Base-by-base conservation (phyloP, 1,140 invertebrate genomes). In the Dendroctonus valens region DNA sequence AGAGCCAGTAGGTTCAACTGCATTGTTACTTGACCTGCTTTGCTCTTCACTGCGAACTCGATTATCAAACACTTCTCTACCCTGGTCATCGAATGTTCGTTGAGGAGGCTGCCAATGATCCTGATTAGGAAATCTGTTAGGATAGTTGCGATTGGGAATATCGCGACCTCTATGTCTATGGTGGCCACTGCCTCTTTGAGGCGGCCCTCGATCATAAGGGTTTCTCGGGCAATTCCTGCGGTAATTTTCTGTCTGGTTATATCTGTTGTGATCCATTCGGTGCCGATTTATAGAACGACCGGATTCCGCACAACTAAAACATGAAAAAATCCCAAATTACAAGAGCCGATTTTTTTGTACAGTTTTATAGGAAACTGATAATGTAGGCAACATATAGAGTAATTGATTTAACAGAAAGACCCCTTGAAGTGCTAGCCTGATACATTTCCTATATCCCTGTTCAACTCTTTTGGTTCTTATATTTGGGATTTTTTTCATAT, bases 51-150 rank as follows among this genome's bases (percentile, higher is more conserved):
- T 44, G 3, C 26, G 11, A 46, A 7, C 11, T n/a, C 14, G 42
- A n/a, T 4, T n/a, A n/a, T 46, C 6, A 14, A 8, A 26, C n/a
- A 66, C 41, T 60, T 66, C 64, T 9, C 58, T 59, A 15, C 64
- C 64, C 5, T 49, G 59, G 9, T 41, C 37, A 38, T 66, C 64
- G 59, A 66, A 66, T 12, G 57, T 66, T 60, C 55, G 40, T 66
- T 66, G 48, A 49, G 6, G 4, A 49, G 5, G 11, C 2, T 41
- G 2, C 55, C 55, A 42, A 26, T 2, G 41, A 48, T 37, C 12
- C 41, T n/a, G 26, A 11, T 12, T 37, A 15, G 7, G 15, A 37
- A 37, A 26, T 48, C 57, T 59, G 49, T 40, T 9, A 38, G 6
- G 6, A 42, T 42, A 14, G 12, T 14, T 41, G n/a, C 14, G 5